A percentile compares a stretch with the other conserved stretches of the same genome.
phyloP scores from a whole-genome alignment of 2,113 vertebrate species.

The Parotia lawesii region DNA sequence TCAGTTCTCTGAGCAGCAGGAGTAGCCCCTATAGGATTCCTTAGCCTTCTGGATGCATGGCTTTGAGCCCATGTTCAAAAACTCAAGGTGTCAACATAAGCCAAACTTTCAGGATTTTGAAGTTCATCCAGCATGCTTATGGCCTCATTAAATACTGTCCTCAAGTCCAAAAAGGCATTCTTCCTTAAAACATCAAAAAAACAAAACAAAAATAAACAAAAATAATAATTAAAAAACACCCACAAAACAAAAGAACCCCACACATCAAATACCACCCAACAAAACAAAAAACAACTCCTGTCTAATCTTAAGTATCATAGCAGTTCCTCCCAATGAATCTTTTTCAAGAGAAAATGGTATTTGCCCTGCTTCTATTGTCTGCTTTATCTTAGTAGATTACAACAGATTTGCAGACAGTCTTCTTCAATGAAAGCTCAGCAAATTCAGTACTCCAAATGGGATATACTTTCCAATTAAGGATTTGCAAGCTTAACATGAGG shows the following conservation, averaged over 20 bases:
- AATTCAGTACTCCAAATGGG: conserved; percentile 16
- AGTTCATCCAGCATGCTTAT: neutral
- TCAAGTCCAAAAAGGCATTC: neutral
- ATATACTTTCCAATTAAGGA: conserved; percentile 59
- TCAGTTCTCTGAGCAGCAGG: neutral
- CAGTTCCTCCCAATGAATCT: neutral
- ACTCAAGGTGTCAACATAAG: neutral
- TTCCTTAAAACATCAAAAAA: neutral
- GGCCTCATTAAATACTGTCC: neutral
- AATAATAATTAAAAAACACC: neutral
- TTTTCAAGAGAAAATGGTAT: neutral
- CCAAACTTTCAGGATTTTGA: neutral
- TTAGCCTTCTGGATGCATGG: neutral
- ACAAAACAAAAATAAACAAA: neutral
- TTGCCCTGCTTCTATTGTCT: neutral
- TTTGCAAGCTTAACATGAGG: conserved; percentile 49
- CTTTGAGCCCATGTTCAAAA: neutral
- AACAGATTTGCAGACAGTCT: neutral
- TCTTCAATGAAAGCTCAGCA: conserved; percentile 37
- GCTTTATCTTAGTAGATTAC: neutral
- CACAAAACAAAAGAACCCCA: neutral
- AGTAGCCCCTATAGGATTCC: neutral
- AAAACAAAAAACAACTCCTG: neutral
- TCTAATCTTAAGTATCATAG: neutral
- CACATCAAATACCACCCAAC: neutral